Conservation (phyloP, 2,888 invertebrate genomes). For the Polyploca ridens region DNA sequence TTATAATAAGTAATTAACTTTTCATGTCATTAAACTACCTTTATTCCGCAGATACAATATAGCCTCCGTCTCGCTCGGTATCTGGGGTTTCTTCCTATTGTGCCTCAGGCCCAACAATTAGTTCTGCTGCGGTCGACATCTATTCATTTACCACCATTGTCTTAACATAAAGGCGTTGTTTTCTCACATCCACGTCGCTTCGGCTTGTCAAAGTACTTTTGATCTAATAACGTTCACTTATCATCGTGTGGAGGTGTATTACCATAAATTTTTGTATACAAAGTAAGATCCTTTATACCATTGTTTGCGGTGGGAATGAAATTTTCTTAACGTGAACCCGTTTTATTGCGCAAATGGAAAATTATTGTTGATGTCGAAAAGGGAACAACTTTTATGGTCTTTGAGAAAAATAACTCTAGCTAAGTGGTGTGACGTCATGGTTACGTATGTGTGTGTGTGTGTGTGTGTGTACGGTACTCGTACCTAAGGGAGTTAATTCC, state of each 20-base stretch:
- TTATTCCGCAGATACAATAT: constrained; percentile 28
- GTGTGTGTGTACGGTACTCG: neutral
- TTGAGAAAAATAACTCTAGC: neutral
- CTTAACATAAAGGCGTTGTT: constrained; percentile 51
- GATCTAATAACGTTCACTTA: constrained; percentile 23
- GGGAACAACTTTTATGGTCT: constrained; percentile 7
- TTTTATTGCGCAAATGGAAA: constrained; percentile 8
- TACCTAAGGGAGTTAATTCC: neutral
- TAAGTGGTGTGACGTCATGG: neutral
- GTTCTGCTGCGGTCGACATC: constrained; percentile 73
- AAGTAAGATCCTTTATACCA: neutral
- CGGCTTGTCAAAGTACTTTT: constrained; percentile 28
- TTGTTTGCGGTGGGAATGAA: neutral
- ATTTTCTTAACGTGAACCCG: constrained; percentile 1
- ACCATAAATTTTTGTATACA: neutral
- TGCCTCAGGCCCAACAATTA: constrained; percentile 61
- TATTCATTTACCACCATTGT: constrained; percentile 74
- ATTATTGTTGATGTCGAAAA: constrained; percentile 5
- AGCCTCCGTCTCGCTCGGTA: constrained; percentile 22
- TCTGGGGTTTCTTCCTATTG: constrained; percentile 52
- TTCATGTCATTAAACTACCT: constrained; percentile 10
- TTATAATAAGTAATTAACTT: constrained; percentile 18
- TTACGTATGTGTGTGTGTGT: neutral
- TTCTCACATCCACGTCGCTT: constrained; percentile 47
- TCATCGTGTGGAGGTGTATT: constrained; percentile 18